A percentile compares a stretch with the other conserved stretches of the same genome.
Evolutionary conservation across 2,888 invertebrate genomes (phyloP).

Genomic region (Lottia scabra): DNA sequence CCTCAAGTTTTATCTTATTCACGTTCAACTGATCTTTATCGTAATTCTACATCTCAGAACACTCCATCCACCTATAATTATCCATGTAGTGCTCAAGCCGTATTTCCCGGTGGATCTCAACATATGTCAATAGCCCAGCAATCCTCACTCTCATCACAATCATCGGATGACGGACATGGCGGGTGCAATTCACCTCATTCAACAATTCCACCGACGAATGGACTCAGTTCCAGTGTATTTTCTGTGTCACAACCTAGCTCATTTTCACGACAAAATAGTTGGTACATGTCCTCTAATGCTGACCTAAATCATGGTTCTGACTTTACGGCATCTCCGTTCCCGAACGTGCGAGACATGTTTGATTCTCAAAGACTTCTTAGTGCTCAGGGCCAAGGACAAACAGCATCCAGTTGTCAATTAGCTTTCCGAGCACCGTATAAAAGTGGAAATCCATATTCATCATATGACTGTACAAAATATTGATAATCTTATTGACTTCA

Average conservation of each 20-base stretch:
- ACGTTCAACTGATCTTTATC: slow-evolving; percentile 51
- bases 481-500: neutral
- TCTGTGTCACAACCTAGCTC: slow-evolving; percentile 46
- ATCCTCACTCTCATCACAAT: slow-evolving; percentile 29
- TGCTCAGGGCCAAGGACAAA: slow-evolving; percentile 37
- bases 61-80: slow-evolving; percentile 38
- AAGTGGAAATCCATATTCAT: slow-evolving; percentile 48
- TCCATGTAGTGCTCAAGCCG: slow-evolving; percentile 44
- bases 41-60: slow-evolving; percentile 30
- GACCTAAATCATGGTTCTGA: slow-evolving; percentile 47
- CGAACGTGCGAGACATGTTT: slow-evolving; percentile 51
- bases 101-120: slow-evolving; percentile 32
- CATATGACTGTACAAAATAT: slow-evolving; percentile 51
- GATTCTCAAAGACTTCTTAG: slow-evolving; percentile 53
- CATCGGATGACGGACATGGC: slow-evolving; percentile 8
- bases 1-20: slow-evolving; percentile 54
- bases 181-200: slow-evolving; percentile 44
- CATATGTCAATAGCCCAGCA: slow-evolving; percentile 31
- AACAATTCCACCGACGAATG: slow-evolving; percentile 49
- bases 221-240: slow-evolving; percentile 52
- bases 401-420: slow-evolving; percentile 57
- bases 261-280: slow-evolving; percentile 52
- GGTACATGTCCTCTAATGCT: slow-evolving; percentile 55
- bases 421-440: slow-evolving; percentile 61
- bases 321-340: slow-evolving; percentile 45